Evolutionary conservation across 2,888 invertebrate genomes (phyloP), one percentile per base, ranked within the genome.

Genomic region (Hypercompe scribonia): DNA sequence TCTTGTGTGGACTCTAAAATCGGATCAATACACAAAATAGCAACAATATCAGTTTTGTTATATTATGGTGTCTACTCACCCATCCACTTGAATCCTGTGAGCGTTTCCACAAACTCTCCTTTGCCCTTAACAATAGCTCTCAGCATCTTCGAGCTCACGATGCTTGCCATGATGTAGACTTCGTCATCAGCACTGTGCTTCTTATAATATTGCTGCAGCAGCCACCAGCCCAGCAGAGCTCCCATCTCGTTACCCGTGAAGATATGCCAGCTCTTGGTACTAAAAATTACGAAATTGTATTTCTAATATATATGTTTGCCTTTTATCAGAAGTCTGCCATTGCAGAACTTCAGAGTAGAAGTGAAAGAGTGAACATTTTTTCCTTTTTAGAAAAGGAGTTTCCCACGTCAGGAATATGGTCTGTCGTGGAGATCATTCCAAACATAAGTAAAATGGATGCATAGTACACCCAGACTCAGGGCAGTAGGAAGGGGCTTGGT

Each of bases 21-120:
- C n/a, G n/a, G n/a, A n/a, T n/a, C n/a, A n/a, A n/a, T n/a, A n/a
- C n/a, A n/a, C n/a, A n/a, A n/a, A n/a, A n/a, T n/a, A n/a, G n/a
- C n/a, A n/a, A n/a, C n/a, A n/a, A n/a, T n/a, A n/a, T n/a, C n/a
- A n/a, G n/a, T n/a, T n/a, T n/a, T n/a, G n/a, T n/a, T n/a, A n/a
- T n/a, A n/a, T n/a, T n/a, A n/a, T n/a, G n/a, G n/a, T n/a, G n/a
- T 61, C 7, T 18, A 61, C 91, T 90, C 79, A 94, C 99, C 99
- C 98, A 99, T 99, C 99, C 99, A 99, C 89, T 99, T 99, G 90
- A 99, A 99, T 0, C 99, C 99, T 0, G 99, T 99, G 71, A 99
- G 96, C 0, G 99, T 99, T 94, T 99, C 99, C 78, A 96, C 92
- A 80, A 97, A 97, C 83, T 97, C 96, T 74, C 98, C 99, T 88